Evolutionary conservation across 2,888 invertebrate species (phyloP).

Genomic region (Agonum fuliginosum): DNA sequence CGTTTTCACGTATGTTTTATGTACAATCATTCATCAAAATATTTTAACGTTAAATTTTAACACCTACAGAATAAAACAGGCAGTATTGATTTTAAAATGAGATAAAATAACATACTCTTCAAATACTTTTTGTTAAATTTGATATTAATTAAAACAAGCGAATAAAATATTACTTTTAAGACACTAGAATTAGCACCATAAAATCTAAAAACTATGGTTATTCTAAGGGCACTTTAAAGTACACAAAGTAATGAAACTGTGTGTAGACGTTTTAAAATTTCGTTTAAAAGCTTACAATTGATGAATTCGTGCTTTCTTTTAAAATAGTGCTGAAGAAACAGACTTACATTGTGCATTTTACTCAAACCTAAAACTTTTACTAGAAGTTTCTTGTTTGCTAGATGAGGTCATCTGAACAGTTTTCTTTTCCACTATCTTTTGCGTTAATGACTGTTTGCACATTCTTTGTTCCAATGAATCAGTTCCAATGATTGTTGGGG

Average conservation of each 20-base stretch:
- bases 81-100: constrained; percentile 23
- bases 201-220: constrained; percentile 56
- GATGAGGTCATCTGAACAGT: constrained; percentile 79
- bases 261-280: constrained; percentile 34
- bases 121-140: constrained; percentile 48
- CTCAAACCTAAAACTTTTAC: constrained; percentile 71
- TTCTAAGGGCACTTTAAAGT: constrained; percentile 52
- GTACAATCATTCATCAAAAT: constrained; percentile 36
- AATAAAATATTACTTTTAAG: constrained; percentile 55
- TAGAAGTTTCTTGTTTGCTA: constrained; percentile 71
- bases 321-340: constrained; percentile 44
- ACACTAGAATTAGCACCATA: constrained; percentile 58
- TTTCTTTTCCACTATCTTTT: constrained; percentile 81
- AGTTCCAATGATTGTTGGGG: constrained; percentile 71
- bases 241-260: constrained; percentile 40
- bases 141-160: constrained; percentile 51
- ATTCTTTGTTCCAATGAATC: constrained; percentile 80
- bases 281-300: constrained; percentile 9
- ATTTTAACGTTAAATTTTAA: background rate
- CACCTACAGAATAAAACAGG: constrained; percentile 32
- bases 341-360: constrained; percentile 62
- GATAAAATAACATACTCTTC: constrained; percentile 38
- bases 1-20: constrained; percentile 30
- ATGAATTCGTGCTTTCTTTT: constrained; percentile 40
- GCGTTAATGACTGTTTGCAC: constrained; percentile 81